phyloP scores from a whole-genome alignment of 2,888 invertebrate genomes.

The Coleophora deauratella region DNA sequence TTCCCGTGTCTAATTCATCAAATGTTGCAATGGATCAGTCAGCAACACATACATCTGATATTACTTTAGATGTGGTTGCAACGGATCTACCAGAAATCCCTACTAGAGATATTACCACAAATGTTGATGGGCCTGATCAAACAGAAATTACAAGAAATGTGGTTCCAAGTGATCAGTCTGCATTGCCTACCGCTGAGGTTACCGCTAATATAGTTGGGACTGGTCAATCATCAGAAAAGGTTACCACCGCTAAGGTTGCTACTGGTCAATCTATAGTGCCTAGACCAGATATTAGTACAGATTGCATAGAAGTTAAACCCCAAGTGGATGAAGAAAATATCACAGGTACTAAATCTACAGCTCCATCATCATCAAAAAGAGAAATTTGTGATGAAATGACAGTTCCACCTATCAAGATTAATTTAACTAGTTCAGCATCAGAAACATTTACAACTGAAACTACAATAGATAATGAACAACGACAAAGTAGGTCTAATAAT shows the following conservation, averaged over 20 bases:
- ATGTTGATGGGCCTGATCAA: no score
- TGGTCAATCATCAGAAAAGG: background rate
- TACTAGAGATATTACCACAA: no score
- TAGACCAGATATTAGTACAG: background rate
- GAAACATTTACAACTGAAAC: slow-evolving; percentile 17
- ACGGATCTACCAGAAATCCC: no score
- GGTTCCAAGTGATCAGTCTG: no score
- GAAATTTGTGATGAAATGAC: slow-evolving; percentile 25
- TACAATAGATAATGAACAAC: slow-evolving; percentile 12
- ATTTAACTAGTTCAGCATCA: slow-evolving; percentile 22
- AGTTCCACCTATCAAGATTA: slow-evolving; percentile 43
- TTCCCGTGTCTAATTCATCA: slow-evolving; percentile 4
- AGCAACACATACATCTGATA: no score
- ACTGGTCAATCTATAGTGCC: background rate
- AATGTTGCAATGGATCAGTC: background rate
- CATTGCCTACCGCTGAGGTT: no score
- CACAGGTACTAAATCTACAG: no score
- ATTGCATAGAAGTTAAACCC: background rate
- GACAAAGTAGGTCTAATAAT: slow-evolving; percentile 23
- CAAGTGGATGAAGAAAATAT: background rate
- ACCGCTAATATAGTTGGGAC: no score
- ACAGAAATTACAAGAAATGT: no score
- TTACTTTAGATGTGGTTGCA: background rate
- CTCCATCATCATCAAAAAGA: background rate
- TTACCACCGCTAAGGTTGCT: slow-evolving; percentile 1